Evolutionary conservation across 2,113 vertebrate genomes (phyloP).

Genomic region (Columbina picui): DNA sequence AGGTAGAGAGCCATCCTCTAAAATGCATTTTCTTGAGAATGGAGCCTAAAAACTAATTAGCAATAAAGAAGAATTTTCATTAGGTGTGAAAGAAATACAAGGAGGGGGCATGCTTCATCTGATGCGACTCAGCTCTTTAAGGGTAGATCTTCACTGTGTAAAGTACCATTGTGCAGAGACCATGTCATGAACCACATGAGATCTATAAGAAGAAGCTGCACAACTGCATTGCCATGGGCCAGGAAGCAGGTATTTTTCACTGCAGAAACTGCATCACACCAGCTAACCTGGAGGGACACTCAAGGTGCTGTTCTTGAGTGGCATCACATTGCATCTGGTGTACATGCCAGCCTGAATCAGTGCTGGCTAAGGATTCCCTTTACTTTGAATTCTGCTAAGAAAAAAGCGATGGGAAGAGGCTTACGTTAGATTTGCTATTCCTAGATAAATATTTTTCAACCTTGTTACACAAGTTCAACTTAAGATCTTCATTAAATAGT

Average conservation of each 20-base stretch:
- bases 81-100: background rate
- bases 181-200: background rate
- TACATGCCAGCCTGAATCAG: background rate
- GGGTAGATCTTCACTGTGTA: background rate
- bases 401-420: background rate
- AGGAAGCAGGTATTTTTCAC: background rate
- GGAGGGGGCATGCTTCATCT: background rate
- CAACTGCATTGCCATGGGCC: rapidly evolving
- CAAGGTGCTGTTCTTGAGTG: background rate
- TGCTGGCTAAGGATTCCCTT: background rate
- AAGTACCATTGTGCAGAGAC: background rate
- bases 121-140: background rate
- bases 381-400: background rate
- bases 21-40: background rate
- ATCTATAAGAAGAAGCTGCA: background rate
- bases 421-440: background rate
- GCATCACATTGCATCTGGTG: background rate
- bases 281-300: background rate
- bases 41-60: background rate
- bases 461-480: background rate
- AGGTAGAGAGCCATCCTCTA: background rate
- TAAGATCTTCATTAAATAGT: background rate
- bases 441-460: background rate
- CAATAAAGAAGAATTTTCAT: background rate
- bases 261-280: background rate